A percentile compares a stretch with the other conserved stretches of the same genome.
Evolutionary conservation across 2,113 vertebrate genomes (phyloP).

Genomic region (Delphinapterus leucas): DNA sequence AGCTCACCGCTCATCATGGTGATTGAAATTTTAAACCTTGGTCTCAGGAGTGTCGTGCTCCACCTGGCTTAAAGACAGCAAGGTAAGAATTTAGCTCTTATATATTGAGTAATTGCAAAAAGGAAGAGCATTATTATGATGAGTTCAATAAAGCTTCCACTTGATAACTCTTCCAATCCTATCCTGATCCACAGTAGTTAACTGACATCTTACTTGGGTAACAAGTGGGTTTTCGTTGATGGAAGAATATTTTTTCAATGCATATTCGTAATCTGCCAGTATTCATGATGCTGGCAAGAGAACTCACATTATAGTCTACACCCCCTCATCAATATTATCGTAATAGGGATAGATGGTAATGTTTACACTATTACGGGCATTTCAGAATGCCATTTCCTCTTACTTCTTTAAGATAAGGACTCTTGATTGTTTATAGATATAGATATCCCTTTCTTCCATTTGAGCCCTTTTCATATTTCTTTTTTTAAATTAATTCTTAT

Average conservation of each 20-base stretch:
- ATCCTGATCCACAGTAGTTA: neutral
- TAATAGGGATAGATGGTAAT: too few species aligned
- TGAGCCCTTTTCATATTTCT: neutral
- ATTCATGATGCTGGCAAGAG: too few species aligned
- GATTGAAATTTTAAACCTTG: neutral
- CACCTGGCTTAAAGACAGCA: neutral
- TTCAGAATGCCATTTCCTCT: neutral
- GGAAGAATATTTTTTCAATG: neutral
- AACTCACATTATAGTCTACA: too few species aligned
- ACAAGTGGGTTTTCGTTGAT: neutral
- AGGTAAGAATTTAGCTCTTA: neutral
- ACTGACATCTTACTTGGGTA: neutral
- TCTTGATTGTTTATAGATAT: neutral
- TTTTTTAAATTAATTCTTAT: too few species aligned
- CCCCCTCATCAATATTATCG: neutral
- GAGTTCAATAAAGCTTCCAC: neutral
- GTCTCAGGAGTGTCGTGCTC: too few species aligned
- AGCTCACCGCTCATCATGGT: accelerated
- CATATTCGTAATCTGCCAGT: neutral
- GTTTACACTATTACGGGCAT: neutral
- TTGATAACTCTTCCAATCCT: neutral
- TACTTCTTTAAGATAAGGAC: neutral
- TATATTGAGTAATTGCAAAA: neutral
- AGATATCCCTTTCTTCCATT: neutral
- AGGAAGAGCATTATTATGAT: neutral